phyloP scores from a whole-genome alignment of 2,113 vertebrate species.

The Noctilio leporinus region DNA sequence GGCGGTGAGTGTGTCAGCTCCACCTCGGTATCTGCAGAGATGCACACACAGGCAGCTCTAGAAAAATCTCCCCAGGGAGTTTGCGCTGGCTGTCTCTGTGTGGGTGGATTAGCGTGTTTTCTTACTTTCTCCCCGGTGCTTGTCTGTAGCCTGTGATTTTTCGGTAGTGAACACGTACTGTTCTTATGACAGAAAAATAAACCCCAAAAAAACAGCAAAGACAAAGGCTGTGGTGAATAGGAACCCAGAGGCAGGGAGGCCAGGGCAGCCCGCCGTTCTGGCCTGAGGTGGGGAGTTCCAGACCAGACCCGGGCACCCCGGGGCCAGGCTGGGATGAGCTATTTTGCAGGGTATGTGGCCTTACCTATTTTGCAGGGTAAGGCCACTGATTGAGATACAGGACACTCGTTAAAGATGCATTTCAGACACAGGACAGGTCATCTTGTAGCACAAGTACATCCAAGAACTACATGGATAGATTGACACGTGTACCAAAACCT shows the following conservation, averaged over 20 bases:
- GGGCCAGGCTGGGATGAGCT: rapidly evolving
- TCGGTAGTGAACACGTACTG: slow-evolving; percentile 38
- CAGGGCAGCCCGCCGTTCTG: background rate
- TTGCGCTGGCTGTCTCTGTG: slow-evolving; percentile 35
- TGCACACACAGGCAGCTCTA: slow-evolving; percentile 6
- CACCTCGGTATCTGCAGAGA: background rate
- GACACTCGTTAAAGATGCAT: background rate
- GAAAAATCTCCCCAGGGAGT: slow-evolving; percentile 32
- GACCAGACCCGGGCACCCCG: background rate
- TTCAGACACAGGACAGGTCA: background rate
- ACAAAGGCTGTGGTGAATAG: background rate
- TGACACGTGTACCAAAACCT: background rate
- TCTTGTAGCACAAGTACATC: background rate
- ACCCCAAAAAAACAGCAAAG: background rate
- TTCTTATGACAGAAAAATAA: slow-evolving; percentile 54
- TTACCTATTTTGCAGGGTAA: too few relatives aligned
- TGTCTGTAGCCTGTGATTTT: slow-evolving; percentile 56
- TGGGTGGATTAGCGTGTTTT: slow-evolving; percentile 59
- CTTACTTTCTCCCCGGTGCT: slow-evolving; percentile 54
- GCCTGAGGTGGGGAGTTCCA: background rate
- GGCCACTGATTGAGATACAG: background rate
- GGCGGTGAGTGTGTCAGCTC: background rate
- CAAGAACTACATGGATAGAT: background rate
- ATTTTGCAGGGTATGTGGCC: too few relatives aligned
- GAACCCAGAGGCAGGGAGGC: background rate